Percentiles rank a stretch among this genome's conserved stretches.
Conservation (phyloP, 2,113 vertebrate genomes). For the Ctenomys sociabilis region DNA sequence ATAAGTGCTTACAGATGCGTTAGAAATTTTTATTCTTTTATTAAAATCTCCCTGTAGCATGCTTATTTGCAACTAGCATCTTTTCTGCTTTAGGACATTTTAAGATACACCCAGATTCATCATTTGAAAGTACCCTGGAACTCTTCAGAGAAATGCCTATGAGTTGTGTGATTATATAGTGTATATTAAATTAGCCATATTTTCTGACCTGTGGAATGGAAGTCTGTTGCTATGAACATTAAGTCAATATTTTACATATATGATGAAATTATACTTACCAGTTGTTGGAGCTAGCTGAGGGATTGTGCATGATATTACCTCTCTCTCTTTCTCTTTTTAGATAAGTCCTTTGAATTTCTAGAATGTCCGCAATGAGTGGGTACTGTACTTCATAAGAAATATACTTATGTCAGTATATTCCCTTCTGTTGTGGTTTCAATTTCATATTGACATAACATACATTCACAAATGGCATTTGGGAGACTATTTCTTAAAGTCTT, state of each 20-base stretch:
- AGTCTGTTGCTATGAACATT: not conserved
- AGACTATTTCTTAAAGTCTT: constrained; percentile 48
- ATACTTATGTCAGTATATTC: not conserved
- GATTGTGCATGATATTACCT: not conserved
- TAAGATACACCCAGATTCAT: constrained; percentile 43
- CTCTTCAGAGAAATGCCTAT: constrained; percentile 42
- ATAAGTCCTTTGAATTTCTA: not conserved
- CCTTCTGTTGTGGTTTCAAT: not conserved
- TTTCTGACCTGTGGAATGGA: not conserved
- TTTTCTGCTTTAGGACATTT: constrained; percentile 48
- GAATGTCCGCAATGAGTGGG: not conserved
- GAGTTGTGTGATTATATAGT: constrained; percentile 23
- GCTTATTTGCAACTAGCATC: constrained; percentile 39
- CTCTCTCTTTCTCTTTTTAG: not conserved
- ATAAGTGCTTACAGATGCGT: constrained; percentile 74
- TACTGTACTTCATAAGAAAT: constrained; percentile 10
- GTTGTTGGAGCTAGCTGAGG: constrained; percentile 28
- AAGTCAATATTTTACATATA: constrained; percentile 59
- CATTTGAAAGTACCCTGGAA: constrained; percentile 40
- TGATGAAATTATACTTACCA: not conserved
- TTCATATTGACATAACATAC: not conserved
- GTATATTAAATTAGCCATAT: constrained; percentile 57
- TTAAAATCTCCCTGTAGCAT: constrained; percentile 52
- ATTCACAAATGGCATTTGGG: not conserved
- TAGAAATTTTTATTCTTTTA: constrained; percentile 56